Evolutionary conservation across 37 sponge, comb jelly and placozoan species (phyloP), one percentile per base, ranked within the genome.

Genomic region (Geodia barretti): DNA sequence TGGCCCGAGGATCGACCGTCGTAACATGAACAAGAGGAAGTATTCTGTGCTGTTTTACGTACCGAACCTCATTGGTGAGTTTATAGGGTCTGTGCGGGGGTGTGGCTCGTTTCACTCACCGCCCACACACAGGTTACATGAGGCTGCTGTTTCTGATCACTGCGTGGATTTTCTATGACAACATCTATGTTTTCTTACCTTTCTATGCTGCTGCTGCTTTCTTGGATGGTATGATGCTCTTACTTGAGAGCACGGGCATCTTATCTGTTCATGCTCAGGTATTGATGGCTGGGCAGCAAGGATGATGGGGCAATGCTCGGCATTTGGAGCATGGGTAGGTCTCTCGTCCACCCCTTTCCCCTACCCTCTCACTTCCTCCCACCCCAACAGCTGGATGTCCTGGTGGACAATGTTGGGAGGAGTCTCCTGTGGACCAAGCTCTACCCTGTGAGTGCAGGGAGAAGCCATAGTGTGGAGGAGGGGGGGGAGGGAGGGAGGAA

Each of bases 241-340:
- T n/a, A n/a, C n/a, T n/a, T n/a, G n/a, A n/a, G n/a, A n/a, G n/a
- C n/a, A n/a, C n/a, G n/a, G n/a, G n/a, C n/a, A n/a, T n/a, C n/a
- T n/a, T n/a, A n/a, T n/a, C n/a, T 69, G 19, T 47, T 17, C 26
- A 21, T 30, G 41, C 78, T 29, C 68, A 90, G 90, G 70, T 63
- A 66, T 85, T 71, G 90, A 90, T 71, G 90, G 90, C 19, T 85
- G 70, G 36, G 40, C 81, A 26, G 90, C 90, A 31, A 84, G 90
- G 25, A 64, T 37, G 36, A 47, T 84, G 29, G 58, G 77, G 37
- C 90, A 90, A 39, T 72, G 36, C 0, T 90, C 90, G 0, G 73
- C 72, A 29, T 90, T 90, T 85, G 90, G 90, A 73, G 90, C 90
- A 3, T 90, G 90, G 90, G 90, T 90, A 60, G 41, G 88, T 69